Percentiles rank a stretch among this genome's conserved stretches.
Evolutionary conservation across 2,113 vertebrate genomes (phyloP).

Genomic region (Cynopterus brachyotis): DNA sequence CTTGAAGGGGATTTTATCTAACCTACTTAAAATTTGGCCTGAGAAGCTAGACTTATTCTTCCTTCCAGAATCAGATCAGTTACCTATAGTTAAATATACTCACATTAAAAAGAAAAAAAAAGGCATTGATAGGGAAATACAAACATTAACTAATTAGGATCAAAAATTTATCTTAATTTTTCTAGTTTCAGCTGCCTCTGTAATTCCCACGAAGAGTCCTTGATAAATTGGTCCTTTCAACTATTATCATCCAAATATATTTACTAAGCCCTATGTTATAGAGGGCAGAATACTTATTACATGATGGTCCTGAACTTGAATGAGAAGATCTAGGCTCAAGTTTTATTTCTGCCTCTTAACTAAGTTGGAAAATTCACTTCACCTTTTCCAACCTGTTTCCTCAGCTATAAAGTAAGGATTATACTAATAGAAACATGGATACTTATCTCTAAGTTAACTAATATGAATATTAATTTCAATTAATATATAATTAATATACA

Average conservation of each 20-base stretch:
- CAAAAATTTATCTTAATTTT: slow-evolving; percentile 3
- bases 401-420: not conserved
- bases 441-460: not conserved
- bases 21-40: not conserved
- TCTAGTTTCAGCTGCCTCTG: not conserved
- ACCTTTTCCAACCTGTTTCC: not conserved
- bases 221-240: not conserved
- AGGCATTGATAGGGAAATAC: not conserved
- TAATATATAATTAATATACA: not conserved
- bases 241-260: not conserved
- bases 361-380: slow-evolving; percentile 11
- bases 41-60: not conserved
- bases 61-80: not conserved
- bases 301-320: not conserved
- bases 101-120: not conserved
- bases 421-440: not conserved
- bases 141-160: not conserved
- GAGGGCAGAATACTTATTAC: not conserved
- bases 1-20: not conserved
- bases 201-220: not conserved
- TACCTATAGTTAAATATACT: not conserved
- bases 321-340: not conserved
- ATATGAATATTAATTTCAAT: not conserved
- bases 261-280: not conserved
- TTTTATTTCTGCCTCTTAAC: not conserved